Conservation (phyloP, 1,140 invertebrate genomes). For the Oscheius sp. region DNA sequence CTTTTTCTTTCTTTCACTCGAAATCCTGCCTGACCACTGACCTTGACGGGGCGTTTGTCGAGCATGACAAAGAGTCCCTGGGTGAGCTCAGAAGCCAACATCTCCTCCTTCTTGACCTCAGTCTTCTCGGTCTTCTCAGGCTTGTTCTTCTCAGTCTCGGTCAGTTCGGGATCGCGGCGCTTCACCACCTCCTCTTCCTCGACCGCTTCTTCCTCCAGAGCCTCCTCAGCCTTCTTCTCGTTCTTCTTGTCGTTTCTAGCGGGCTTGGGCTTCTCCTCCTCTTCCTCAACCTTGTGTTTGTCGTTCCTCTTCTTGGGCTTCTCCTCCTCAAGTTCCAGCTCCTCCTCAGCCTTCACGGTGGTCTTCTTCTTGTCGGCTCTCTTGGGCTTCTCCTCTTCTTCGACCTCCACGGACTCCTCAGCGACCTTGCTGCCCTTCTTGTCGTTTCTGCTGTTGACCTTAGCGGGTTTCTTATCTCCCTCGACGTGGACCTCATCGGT, state of each 20-base stretch:
- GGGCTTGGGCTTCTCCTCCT: not conserved
- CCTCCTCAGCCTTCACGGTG: not conserved
- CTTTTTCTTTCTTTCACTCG: no score
- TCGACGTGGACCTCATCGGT: not conserved
- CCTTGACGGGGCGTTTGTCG: not conserved
- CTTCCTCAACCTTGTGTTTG: not conserved
- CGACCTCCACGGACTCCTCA: not conserved
- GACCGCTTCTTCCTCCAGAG: no score
- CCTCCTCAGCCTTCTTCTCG: no score
- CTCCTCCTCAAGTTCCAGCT: not conserved
- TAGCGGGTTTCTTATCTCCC: not conserved
- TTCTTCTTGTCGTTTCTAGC: no score
- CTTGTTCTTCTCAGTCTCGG: no score
- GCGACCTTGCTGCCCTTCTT: not conserved
- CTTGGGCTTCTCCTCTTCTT: not conserved
- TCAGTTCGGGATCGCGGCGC: no score
- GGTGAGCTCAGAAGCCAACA: not conserved
- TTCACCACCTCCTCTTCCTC: no score
- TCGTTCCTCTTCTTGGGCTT: not conserved
- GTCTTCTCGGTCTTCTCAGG: no score
- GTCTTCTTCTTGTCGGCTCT: not conserved
- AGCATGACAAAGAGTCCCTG: not conserved
- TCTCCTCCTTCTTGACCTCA: not conserved
- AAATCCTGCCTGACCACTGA: no score
- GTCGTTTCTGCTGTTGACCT: not conserved